These are phyloP conservation scores for Anableps anableps DNA, from an alignment of 2,797 vertebrate species.

Conservation along the genomic window DNA sequence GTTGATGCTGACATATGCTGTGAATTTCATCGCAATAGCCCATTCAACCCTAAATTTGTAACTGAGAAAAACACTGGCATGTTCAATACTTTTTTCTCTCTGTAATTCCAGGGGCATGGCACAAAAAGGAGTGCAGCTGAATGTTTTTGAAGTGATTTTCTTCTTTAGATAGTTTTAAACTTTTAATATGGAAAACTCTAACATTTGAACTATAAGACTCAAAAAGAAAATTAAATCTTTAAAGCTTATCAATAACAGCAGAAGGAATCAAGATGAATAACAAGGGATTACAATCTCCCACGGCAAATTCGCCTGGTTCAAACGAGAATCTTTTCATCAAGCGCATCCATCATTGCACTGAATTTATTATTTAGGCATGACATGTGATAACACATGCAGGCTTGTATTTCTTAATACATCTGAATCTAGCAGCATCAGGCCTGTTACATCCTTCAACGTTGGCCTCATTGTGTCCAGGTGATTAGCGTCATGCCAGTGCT, in stretches of 20 bases:
- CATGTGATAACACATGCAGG: constrained; percentile 10
- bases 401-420: constrained; percentile 21
- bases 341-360: constrained; percentile 24
- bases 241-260: constrained; percentile 36
- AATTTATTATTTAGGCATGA: constrained; percentile 34
- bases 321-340: constrained; percentile 48
- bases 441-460: constrained; percentile 27
- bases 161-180: constrained; percentile 24
- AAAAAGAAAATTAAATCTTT: constrained; percentile 32
- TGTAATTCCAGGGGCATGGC: background rate
- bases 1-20: background rate
- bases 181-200: constrained; percentile 1
- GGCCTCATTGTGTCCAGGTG: constrained; percentile 67
- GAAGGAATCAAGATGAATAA: constrained; percentile 33
- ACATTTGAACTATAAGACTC: constrained; percentile 28
- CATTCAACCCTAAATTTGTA: background rate
- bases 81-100: background rate
- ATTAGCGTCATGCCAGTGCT: constrained; percentile 33
- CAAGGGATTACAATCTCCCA: constrained; percentile 22
- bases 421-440: constrained; percentile 3
- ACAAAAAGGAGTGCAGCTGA: constrained; percentile 26
- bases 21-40: background rate
- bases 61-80: background rate
- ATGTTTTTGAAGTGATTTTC: constrained; percentile 34
- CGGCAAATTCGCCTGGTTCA: constrained; percentile 24